Conservation (phyloP, 1,140 invertebrate genomes). For the Manduca sexta region DNA sequence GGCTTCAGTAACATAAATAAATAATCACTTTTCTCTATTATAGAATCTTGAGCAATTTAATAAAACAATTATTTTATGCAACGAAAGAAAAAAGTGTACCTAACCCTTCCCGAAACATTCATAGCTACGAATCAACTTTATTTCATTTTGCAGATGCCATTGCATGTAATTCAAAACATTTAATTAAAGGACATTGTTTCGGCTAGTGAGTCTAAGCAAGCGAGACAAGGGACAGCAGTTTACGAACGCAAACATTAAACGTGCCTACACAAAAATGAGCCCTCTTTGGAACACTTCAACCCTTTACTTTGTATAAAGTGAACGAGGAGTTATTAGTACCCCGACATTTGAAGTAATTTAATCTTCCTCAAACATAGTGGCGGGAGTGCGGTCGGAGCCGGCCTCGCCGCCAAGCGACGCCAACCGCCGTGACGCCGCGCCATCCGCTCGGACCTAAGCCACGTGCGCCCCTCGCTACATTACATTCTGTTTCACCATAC, state of each 20-base stretch:
- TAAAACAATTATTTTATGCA: too few species aligned
- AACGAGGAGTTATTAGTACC: conserved; percentile 18
- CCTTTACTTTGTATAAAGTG: conserved; percentile 15
- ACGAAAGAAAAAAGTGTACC: too few species aligned
- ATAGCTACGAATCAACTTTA: too few species aligned
- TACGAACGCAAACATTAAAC: conserved; percentile 14
- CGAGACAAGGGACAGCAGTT: conserved; percentile 6
- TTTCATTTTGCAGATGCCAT: too few species aligned
- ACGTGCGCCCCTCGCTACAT: conserved; percentile 22
- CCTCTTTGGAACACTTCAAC: conserved; percentile 10
- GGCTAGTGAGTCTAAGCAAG: background rate
- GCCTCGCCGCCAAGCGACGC: too few species aligned
- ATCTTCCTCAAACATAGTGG: conserved; percentile 28
- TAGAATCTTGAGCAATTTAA: too few species aligned
- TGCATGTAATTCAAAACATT: too few species aligned
- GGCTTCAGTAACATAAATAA: too few species aligned
- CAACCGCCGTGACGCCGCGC: background rate
- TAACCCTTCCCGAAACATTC: too few species aligned
- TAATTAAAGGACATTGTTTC: background rate
- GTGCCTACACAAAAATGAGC: conserved; percentile 13
- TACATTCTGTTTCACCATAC: conserved; percentile 15
- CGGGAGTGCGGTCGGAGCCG: conserved; percentile 4
- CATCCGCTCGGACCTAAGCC: conserved; percentile 15
- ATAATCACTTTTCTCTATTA: too few species aligned
- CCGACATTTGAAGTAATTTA: conserved; percentile 42